These are phyloP conservation scores for Lepidocolaptes lacrymiger DNA, from an alignment of 2,797 vertebrate species.

Conservation along the genomic window DNA sequence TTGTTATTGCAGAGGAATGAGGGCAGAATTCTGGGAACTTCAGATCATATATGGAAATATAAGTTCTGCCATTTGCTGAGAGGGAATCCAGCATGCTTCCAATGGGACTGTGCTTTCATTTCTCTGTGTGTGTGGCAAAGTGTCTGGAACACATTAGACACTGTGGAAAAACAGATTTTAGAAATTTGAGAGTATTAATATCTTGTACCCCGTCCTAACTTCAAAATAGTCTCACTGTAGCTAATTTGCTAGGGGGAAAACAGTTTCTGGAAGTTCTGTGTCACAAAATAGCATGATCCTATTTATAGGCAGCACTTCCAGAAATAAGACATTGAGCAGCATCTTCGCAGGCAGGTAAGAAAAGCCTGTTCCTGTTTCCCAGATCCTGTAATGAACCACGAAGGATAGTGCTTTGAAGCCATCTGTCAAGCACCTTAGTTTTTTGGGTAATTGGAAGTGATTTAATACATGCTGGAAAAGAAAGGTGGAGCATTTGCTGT, in stretches of 20 bases:
- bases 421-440: constrained; percentile 25
- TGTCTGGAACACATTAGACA: background rate
- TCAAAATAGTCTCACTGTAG: background rate
- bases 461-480: background rate
- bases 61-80: background rate
- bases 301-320: background rate
- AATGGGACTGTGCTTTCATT: background rate
- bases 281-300: background rate
- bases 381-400: constrained; percentile 23
- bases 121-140: background rate
- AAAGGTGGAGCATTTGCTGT: background rate
- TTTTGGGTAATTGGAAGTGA: constrained; percentile 15
- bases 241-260: background rate
- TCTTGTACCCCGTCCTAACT: background rate
- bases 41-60: background rate
- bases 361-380: constrained; percentile 30
- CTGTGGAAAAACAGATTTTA: background rate
- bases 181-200: background rate
- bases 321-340: background rate
- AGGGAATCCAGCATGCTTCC: background rate
- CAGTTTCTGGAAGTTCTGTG: background rate
- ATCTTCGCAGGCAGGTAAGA: constrained; percentile 25
- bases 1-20: background rate
- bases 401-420: constrained; percentile 30
- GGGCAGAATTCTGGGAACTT: background rate